These are phyloP conservation scores for Drosophila seguyi DNA, from an alignment of 1,140 invertebrate genomes.

Conservation along the genomic window DNA sequence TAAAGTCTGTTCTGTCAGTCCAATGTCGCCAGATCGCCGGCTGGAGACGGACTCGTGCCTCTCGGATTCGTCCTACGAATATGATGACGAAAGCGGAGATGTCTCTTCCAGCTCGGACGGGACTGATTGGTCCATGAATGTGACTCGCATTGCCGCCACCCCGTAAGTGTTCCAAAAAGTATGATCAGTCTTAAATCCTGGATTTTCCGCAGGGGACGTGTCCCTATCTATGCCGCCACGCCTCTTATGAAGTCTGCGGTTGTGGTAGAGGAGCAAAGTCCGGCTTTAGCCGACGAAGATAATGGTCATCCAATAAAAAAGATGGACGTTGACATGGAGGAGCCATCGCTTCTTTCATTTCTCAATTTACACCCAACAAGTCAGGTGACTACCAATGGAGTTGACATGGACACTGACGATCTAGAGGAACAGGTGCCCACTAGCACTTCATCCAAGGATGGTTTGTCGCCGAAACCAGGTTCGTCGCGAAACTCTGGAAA, in stretches of 20 bases:
- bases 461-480: background rate
- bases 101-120: conserved; percentile 25
- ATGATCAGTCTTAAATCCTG: background rate
- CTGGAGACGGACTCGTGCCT: background rate
- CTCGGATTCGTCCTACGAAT: conserved; percentile 3
- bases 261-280: too few relatives aligned
- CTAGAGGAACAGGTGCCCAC: background rate
- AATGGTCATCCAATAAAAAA: background rate
- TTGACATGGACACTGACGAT: background rate
- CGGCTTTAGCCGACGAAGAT: too few relatives aligned
- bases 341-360: background rate
- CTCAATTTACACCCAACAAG: background rate
- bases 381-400: background rate
- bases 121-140: conserved; percentile 51
- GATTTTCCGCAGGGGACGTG: conserved; percentile 1
- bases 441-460: background rate
- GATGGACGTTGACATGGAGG: background rate
- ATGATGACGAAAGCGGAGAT: background rate
- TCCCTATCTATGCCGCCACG: background rate
- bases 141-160: conserved; percentile 22
- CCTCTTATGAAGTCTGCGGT: background rate
- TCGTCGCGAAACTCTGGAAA: background rate
- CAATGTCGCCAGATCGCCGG: too few relatives aligned
- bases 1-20: background rate
- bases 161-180: conserved; percentile 24